Evolutionary conservation across 2,888 invertebrate genomes (phyloP).

Genomic region (Dascillus cervinus): DNA sequence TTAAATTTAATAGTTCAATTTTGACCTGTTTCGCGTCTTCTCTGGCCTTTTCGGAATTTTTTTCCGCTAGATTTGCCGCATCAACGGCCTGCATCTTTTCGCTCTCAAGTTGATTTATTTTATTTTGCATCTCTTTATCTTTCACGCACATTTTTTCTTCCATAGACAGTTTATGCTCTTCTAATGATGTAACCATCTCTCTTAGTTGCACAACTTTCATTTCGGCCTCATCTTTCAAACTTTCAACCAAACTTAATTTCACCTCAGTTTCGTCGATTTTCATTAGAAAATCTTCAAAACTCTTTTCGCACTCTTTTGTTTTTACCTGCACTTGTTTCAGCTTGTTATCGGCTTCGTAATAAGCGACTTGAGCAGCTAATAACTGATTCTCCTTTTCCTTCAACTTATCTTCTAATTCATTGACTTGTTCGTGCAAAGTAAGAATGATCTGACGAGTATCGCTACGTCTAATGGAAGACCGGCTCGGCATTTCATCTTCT

Average conservation of each 20-base stretch:
- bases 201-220: constrained; percentile 15
- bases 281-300: constrained; percentile 4
- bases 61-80: constrained; percentile 14
- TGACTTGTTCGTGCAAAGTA: constrained; percentile 40
- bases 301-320: constrained; percentile 5
- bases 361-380: constrained; percentile 18
- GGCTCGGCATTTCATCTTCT: constrained; percentile 28
- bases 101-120: constrained; percentile 29
- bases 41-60: constrained; percentile 22
- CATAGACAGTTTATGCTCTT: constrained; percentile 22
- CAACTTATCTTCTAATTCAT: constrained; percentile 39
- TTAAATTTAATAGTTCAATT: constrained; percentile 20
- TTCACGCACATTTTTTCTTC: constrained; percentile 26
- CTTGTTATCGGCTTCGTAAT: constrained; percentile 14
- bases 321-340: constrained; percentile 14
- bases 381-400: constrained; percentile 42
- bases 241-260: constrained; percentile 28
- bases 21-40: constrained; percentile 24
- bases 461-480: constrained; percentile 17
- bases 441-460: constrained; percentile 28
- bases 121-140: constrained; percentile 29
- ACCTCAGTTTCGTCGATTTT: constrained; percentile 19
- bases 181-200: constrained; percentile 17
- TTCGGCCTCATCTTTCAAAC: constrained; percentile 26
- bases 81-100: constrained; percentile 28